Evolutionary conservation across 2,113 vertebrate species (phyloP), one percentile per base, ranked within the genome.

Genomic region (Strigops habroptila): DNA sequence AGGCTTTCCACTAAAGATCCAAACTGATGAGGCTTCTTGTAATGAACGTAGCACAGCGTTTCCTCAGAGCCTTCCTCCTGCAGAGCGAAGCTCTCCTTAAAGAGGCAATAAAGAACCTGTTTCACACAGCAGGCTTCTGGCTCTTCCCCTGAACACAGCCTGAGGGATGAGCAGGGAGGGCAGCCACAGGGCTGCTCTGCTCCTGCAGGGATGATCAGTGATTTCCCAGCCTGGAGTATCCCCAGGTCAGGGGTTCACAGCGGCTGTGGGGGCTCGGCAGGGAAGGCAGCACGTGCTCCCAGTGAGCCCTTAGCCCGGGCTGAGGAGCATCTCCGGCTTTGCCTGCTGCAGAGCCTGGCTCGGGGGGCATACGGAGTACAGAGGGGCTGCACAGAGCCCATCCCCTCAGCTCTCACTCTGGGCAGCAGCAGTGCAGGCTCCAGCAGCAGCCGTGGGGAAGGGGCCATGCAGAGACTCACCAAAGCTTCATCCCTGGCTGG

Each of bases 61-160:
- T 62, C 51, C 73, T 49, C 35, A 41, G 73, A 71, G 46, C 64
- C 18, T 12, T 52, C 14, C n/a, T 39, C 62, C 43, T 17, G n/a
- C 76, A 30, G 60, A 60, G 70, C n/a, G 44, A 18, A 88, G 53
- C 65, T 64, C 65, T 44, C 31, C 31, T 33, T 30, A 7, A 21
- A 12, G 2, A 62, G 68, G 57, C 62, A 51, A 27, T 44, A 43
- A 51, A 55, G 48, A 73, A 24, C 53, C 49, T 11, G 2, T 27
- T 78, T 23, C 0, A 0, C 12, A 39, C 12, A 4, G 18, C 12
- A 5, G n/a, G 82, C 57, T 76, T 70, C 18, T 0, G 0, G 43
- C 65, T 44, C 30, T 43, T 63, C 41, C 91, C 43, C 77, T 37
- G 83, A 71, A 8, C 49, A 6, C 55, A 53, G 60, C 65, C 65